These are phyloP conservation scores for Eptesicus fuscus DNA, from an alignment of 2,113 vertebrate genomes.

Conservation along the genomic window DNA sequence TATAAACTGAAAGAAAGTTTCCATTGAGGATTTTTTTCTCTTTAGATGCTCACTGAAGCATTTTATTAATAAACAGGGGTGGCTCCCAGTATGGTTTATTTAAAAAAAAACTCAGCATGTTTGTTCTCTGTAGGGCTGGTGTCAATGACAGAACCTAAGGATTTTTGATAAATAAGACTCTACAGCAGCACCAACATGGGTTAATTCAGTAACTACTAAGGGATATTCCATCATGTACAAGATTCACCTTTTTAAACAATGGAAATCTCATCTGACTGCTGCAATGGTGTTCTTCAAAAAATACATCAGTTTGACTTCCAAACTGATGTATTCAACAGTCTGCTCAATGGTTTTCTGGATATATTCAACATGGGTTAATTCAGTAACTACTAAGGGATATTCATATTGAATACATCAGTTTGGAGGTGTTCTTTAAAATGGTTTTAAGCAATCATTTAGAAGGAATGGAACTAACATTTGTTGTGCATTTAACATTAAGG, in stretches of 20 bases:
- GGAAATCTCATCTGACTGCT: not conserved
- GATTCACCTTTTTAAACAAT: not conserved
- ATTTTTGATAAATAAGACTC: not conserved
- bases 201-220: not conserved
- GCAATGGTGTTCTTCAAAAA: not conserved
- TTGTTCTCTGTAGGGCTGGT: not conserved
- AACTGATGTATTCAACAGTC: too few species aligned
- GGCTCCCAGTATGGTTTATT: not conserved
- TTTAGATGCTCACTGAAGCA: not conserved
- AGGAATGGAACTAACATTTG: not conserved
- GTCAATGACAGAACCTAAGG: not conserved
- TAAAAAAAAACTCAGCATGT: not conserved
- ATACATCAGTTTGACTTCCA: too few species aligned
- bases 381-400: too few species aligned
- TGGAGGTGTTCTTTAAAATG: too few species aligned
- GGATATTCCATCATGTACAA: not conserved
- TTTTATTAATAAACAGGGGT: not conserved
- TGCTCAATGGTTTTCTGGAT: too few species aligned
- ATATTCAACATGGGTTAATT: too few species aligned
- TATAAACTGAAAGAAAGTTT: not conserved
- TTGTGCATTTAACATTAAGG: not conserved
- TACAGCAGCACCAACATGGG: not conserved
- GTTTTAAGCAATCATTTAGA: not conserved
- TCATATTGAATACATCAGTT: too few species aligned
- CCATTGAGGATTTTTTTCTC: not conserved